Evolutionary conservation across 2,113 vertebrate species (phyloP).

Genomic region (Corythaixoides concolor): DNA sequence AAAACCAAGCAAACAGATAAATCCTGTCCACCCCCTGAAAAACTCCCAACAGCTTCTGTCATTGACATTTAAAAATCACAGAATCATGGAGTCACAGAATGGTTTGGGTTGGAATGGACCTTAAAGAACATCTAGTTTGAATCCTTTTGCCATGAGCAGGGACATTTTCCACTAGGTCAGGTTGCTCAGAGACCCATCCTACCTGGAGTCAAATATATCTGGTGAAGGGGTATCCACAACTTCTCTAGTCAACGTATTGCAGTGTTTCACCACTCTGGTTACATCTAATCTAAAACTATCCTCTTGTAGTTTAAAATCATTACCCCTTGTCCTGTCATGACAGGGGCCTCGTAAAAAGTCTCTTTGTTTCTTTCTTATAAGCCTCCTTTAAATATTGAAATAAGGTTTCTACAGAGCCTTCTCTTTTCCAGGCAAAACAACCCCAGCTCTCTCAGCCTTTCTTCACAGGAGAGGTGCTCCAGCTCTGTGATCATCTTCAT

Average conservation of each 20-base stretch:
- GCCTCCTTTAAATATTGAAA: accelerated
- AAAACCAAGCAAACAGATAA: background rate
- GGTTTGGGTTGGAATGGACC: background rate
- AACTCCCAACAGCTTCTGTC: background rate
- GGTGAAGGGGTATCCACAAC: accelerated
- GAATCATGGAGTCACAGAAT: background rate
- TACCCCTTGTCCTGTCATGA: background rate
- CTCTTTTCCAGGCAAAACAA: background rate
- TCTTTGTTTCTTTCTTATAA: background rate
- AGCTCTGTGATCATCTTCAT: accelerated
- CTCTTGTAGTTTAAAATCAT: background rate
- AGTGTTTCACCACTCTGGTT: background rate
- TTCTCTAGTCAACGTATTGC: background rate
- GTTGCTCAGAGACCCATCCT: background rate
- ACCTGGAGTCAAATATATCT: background rate
- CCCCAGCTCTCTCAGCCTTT: background rate
- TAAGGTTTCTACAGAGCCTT: accelerated
- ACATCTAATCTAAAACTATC: background rate
- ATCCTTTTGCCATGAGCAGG: accelerated
- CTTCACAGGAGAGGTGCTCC: background rate
- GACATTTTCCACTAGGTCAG: background rate
- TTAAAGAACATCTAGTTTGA: background rate
- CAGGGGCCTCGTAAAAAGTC: background rate
- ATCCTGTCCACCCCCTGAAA: background rate
- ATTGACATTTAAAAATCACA: background rate